These are phyloP conservation scores for Cotesia chilonis DNA, from an alignment of 1,140 invertebrate genomes.

Conservation along the genomic window DNA sequence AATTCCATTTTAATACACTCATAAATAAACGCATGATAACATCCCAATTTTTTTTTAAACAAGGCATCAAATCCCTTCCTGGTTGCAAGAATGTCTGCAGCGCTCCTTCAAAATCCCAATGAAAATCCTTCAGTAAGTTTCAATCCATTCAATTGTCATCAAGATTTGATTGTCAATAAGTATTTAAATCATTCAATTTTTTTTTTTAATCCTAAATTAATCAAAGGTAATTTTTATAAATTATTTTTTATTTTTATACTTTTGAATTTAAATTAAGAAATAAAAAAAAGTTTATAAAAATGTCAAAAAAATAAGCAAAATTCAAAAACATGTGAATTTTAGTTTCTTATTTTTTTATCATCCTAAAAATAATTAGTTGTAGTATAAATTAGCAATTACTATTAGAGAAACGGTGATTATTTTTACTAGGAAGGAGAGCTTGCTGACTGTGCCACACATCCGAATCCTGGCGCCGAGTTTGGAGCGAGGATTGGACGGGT, in stretches of 20 bases:
- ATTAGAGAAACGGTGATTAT: conserved; percentile 49
- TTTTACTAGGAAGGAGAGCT: conserved; percentile 70
- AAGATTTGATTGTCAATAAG: not conserved
- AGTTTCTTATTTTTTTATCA: too few relatives aligned
- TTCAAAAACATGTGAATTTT: too few relatives aligned
- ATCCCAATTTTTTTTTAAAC: not conserved
- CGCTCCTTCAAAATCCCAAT: conserved; percentile 9
- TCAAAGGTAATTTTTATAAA: too few relatives aligned
- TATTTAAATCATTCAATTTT: too few relatives aligned
- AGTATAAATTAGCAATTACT: conserved; percentile 7
- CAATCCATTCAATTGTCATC: conserved; percentile 9
- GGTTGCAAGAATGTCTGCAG: conserved; percentile 11
- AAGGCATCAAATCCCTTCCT: conserved; percentile 3
- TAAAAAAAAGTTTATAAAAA: too few relatives aligned
- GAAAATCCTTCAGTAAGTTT: conserved; percentile 12
- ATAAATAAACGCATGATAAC: conserved; percentile 3
- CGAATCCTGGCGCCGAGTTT: conserved; percentile 80
- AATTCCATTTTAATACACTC: not conserved
- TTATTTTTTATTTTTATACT: too few relatives aligned
- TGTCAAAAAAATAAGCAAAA: too few relatives aligned
- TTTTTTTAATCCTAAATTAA: too few relatives aligned
- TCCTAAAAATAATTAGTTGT: conserved; percentile 25
- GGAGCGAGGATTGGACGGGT: conserved; percentile 76
- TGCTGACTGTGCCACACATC: conserved; percentile 76
- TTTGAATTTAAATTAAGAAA: too few relatives aligned